Conservation (phyloP, 37 sponge, comb jelly and placozoan species). For the Agelas oroides region DNA sequence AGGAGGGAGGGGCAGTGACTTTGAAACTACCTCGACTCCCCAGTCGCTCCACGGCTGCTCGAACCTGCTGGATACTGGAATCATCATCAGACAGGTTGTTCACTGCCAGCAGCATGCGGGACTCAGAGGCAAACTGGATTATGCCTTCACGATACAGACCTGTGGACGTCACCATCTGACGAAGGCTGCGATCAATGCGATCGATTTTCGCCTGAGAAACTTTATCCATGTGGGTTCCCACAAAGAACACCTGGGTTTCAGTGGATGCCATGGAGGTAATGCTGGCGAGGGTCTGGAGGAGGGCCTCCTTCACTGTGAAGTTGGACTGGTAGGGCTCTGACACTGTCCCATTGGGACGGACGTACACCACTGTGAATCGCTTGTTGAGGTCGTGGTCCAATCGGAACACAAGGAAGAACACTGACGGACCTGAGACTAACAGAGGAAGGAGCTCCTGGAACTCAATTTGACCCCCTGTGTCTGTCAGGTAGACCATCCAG, state of each 20-base stretch:
- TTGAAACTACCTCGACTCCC: not conserved
- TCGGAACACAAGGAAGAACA: slow-evolving; percentile 17
- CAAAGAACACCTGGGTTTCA: not conserved
- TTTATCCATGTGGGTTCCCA: slow-evolving; percentile 6
- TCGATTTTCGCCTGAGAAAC: not conserved
- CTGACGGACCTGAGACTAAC: slow-evolving; percentile 13
- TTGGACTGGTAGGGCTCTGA: not conserved
- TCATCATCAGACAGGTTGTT: slow-evolving; percentile 4
- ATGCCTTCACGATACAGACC: not conserved
- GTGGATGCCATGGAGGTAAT: not conserved
- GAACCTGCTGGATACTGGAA: not conserved
- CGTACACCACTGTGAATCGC: not conserved
- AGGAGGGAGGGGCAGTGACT: not conserved
- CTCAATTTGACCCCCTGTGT: slow-evolving; percentile 20
- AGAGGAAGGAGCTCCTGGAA: slow-evolving; percentile 21
- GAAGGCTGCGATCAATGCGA: not conserved
- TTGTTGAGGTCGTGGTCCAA: slow-evolving; percentile 15
- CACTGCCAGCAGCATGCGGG: not conserved
- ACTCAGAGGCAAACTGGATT: not conserved
- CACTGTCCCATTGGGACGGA: not conserved
- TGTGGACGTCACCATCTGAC: not conserved
- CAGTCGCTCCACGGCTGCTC: slow-evolving; percentile 2
- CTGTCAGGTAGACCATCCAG: slow-evolving; percentile 2
- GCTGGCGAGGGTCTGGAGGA: slow-evolving; percentile 20
- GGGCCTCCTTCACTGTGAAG: slow-evolving; percentile 14